Conservation (phyloP, 2,797 vertebrate genomes). For the Periparus ater region DNA sequence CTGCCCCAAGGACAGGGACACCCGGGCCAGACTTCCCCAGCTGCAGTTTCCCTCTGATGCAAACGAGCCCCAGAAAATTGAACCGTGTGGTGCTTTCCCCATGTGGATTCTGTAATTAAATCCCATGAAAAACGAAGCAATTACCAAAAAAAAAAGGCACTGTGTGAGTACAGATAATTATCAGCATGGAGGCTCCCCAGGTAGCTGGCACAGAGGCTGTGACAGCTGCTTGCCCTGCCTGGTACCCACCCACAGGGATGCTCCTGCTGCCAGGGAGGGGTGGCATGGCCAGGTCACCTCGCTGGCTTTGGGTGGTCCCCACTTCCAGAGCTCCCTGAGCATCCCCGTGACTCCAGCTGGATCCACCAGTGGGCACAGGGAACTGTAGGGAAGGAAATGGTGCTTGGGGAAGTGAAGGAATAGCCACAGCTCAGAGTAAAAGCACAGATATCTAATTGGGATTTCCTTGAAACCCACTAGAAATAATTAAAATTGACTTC, state of each 20-base stretch:
- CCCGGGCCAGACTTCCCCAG: accelerated
- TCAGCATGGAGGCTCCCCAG: not conserved
- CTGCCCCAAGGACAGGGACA: not conserved
- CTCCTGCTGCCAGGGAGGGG: not conserved
- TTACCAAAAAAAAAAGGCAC: not conserved
- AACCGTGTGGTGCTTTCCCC: not conserved
- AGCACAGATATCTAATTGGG: conserved; percentile 28
- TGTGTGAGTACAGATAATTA: not conserved
- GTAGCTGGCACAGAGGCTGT: not conserved
- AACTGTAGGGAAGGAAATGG: accelerated
- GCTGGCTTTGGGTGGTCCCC: not conserved
- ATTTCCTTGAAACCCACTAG: conserved; percentile 59
- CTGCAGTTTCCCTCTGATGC: accelerated
- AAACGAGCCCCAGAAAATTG: not conserved
- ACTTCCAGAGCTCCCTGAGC: not conserved
- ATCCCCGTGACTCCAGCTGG: not conserved
- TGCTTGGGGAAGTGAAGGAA: not conserved
- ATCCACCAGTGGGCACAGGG: not conserved
- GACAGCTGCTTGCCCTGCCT: not conserved
- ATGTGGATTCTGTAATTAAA: conserved; percentile 19
- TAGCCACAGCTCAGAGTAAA: not conserved
- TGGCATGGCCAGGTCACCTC: not conserved
- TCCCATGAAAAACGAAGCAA: conserved; percentile 13
- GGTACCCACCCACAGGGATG: not conserved
- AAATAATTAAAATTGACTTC: conserved; percentile 71